Conservation (phyloP, 1,140 invertebrate species). For the Mamestra configurata region DNA sequence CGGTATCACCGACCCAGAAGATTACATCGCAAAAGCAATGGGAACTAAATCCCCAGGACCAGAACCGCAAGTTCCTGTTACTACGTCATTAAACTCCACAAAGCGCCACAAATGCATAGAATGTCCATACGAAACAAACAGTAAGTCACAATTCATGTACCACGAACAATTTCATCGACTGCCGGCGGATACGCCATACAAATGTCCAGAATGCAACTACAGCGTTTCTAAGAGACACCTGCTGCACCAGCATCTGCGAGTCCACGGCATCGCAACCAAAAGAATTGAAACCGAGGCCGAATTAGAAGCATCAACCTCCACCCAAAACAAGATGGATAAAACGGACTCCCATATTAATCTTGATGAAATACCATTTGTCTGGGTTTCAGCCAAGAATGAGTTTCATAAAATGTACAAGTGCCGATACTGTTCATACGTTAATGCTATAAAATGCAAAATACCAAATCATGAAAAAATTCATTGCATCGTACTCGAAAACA, state of each 20-base stretch:
- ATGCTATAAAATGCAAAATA: slow-evolving; percentile 93
- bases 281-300: slow-evolving; percentile 77
- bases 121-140: slow-evolving; percentile 94
- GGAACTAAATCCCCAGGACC: slow-evolving; percentile 74
- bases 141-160: slow-evolving; percentile 94
- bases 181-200: slow-evolving; percentile 91
- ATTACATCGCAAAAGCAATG: slow-evolving; percentile 82
- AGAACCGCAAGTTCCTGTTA: slow-evolving; percentile 57
- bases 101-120: slow-evolving; percentile 91
- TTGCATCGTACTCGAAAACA: slow-evolving; percentile 86
- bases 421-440: slow-evolving; percentile 94
- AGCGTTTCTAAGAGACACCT: slow-evolving; percentile 94
- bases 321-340: slow-evolving; percentile 50
- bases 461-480: slow-evolving; percentile 96
- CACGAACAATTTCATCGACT: slow-evolving; percentile 95
- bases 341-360: slow-evolving; percentile 61
- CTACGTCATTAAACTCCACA: slow-evolving; percentile 57
- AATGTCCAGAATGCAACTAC: slow-evolving; percentile 94
- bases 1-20: slow-evolving; percentile 83
- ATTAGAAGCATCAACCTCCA: slow-evolving; percentile 66
- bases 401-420: slow-evolving; percentile 96
- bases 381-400: slow-evolving; percentile 91
- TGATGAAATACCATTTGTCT: slow-evolving; percentile 90
- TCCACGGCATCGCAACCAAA: slow-evolving; percentile 90
- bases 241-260: slow-evolving; percentile 93